Evolutionary conservation across 2,888 invertebrate genomes (phyloP).

Genomic region (Cryptocheilus praepositus): DNA sequence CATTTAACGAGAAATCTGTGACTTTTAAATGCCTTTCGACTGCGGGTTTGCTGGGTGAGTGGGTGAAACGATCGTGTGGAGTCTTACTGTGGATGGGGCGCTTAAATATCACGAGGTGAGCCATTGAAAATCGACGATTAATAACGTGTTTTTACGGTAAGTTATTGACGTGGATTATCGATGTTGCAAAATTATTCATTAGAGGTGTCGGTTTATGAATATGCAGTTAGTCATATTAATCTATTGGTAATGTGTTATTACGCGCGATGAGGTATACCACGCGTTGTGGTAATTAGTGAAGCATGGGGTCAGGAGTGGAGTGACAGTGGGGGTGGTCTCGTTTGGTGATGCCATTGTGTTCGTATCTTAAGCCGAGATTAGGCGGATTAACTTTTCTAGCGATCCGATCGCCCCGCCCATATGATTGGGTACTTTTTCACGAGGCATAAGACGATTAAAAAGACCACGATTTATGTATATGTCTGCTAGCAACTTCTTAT

Average conservation of each 20-base stretch:
- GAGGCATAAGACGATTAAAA: slow-evolving; percentile 12
- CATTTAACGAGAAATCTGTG: too few species aligned
- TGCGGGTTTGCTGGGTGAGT: too few species aligned
- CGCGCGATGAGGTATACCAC: neutral
- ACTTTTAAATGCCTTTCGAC: too few species aligned
- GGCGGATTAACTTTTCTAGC: slow-evolving; percentile 40
- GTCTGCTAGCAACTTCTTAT: too few species aligned
- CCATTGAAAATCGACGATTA: slow-evolving; percentile 3
- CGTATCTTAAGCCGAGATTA: slow-evolving; percentile 35
- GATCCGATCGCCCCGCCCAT: slow-evolving; percentile 39
- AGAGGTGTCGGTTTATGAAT: too few species aligned
- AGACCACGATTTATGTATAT: slow-evolving; percentile 34
- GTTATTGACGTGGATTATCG: too few species aligned
- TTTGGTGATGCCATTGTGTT: slow-evolving; percentile 21
- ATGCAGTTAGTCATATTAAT: too few species aligned
- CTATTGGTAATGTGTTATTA: neutral
- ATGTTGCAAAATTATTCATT: too few species aligned
- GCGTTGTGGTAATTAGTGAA: slow-evolving; percentile 3
- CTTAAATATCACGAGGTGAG: too few species aligned
- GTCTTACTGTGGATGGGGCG: too few species aligned
- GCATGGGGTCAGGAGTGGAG: slow-evolving; percentile 18
- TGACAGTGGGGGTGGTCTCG: slow-evolving; percentile 9
- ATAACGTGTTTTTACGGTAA: slow-evolving; percentile 8
- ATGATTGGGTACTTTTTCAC: slow-evolving; percentile 36
- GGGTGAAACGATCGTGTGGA: too few species aligned